Percentiles rank a stretch among this genome's conserved stretches.
Conservation (phyloP, 2,797 vertebrate genomes). For the Chromobotia macracanthus region DNA sequence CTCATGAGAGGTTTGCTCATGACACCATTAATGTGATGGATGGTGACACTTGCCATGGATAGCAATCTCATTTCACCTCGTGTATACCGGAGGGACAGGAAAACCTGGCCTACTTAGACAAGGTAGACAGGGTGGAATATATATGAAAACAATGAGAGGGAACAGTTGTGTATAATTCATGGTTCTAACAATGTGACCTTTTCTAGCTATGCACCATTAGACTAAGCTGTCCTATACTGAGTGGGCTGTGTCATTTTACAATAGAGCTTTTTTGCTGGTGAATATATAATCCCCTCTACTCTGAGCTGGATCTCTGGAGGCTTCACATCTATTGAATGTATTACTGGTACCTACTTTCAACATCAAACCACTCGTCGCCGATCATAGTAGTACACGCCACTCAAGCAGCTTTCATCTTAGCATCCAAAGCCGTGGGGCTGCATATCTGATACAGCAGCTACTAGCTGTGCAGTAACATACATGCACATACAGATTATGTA, state of each 20-base stretch:
- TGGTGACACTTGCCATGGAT: constrained; percentile 29
- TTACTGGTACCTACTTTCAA: constrained; percentile 47
- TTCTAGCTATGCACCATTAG: constrained; percentile 39
- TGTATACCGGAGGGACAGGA: constrained; percentile 16
- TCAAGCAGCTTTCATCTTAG: constrained; percentile 41
- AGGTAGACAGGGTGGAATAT: constrained; percentile 33
- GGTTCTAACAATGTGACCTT: constrained; percentile 49
- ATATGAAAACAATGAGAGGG: constrained; percentile 21
- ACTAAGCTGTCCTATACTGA: constrained; percentile 30
- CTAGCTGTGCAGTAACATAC: background rate
- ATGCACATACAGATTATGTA: background rate
- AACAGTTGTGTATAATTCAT: constrained; percentile 43
- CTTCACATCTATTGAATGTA: constrained; percentile 46
- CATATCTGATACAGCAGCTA: constrained; percentile 35
- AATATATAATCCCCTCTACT: constrained; percentile 46
- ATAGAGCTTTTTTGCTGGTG: constrained; percentile 25
- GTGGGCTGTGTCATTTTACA: constrained; percentile 39
- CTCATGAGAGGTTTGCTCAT: constrained; percentile 29
- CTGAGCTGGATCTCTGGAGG: constrained; percentile 37
- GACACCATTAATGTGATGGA: constrained; percentile 38
- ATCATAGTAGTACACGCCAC: constrained; percentile 41
- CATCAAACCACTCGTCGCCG: constrained; percentile 48
- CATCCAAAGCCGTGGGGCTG: constrained; percentile 40
- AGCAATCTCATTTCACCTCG: constrained; percentile 17
- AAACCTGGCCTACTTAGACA: constrained; percentile 26